phyloP scores from a whole-genome alignment of 2,888 invertebrate species.

The Spisula solida region DNA sequence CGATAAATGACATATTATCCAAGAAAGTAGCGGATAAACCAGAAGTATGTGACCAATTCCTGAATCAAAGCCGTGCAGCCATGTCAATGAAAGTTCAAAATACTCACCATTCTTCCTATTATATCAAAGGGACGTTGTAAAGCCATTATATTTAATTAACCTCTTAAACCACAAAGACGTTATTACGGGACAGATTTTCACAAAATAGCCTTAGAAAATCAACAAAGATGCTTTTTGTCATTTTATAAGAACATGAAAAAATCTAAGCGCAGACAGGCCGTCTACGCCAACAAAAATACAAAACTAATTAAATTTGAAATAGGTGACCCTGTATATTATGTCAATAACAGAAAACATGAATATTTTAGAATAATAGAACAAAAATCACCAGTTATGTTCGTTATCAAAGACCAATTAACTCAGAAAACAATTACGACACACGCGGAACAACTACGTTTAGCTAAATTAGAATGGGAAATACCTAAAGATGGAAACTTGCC shows the following conservation, averaged over 20 bases:
- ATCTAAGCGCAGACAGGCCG: constrained; percentile 56
- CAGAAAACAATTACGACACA: constrained; percentile 42
- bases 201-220: constrained; percentile 63
- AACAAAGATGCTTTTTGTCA: constrained; percentile 59
- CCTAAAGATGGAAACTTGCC: no score
- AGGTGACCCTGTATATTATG: constrained; percentile 65
- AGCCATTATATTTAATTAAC: constrained; percentile 61
- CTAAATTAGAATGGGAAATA: constrained; percentile 28
- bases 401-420: constrained; percentile 60
- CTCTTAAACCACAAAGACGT: constrained; percentile 56
- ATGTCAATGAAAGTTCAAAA: constrained; percentile 48
- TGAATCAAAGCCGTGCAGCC: constrained; percentile 67
- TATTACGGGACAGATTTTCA: constrained; percentile 64
- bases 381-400: constrained; percentile 46
- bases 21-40: constrained; percentile 43
- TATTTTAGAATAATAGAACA: constrained; percentile 65
- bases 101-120: constrained; percentile 61
- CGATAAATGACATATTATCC: constrained; percentile 51
- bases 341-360: constrained; percentile 48
- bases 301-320: constrained; percentile 56
- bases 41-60: constrained; percentile 56
- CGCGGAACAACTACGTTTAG: constrained; percentile 48
- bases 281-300: constrained; percentile 57
- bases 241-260: constrained; percentile 54
- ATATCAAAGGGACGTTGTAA: constrained; percentile 64